Conservation (phyloP, 2,113 vertebrate genomes). For the Halichoerus grypus region DNA sequence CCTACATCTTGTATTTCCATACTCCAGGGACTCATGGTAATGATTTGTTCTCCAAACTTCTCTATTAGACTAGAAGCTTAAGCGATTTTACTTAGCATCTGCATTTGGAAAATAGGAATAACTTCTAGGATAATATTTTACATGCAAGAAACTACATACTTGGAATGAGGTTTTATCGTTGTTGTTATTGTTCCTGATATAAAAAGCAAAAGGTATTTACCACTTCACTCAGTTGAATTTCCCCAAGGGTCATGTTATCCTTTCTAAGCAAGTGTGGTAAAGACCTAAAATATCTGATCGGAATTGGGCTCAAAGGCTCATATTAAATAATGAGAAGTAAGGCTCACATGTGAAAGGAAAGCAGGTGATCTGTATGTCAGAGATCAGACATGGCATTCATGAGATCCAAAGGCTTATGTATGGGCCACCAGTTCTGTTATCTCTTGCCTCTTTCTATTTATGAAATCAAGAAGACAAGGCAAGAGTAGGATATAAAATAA, state of each 20-base stretch:
- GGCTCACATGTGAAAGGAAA: neutral
- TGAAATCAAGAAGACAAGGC: neutral
- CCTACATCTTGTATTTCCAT: neutral
- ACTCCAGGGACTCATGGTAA: neutral
- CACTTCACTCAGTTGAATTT: neutral
- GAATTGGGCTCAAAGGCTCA: slow-evolving; percentile 19
- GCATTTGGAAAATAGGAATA: neutral
- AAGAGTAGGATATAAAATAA: neutral
- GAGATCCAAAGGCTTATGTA: neutral
- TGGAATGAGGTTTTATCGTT: neutral
- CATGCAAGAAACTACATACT: neutral
- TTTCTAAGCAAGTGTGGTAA: neutral
- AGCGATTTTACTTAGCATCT: neutral
- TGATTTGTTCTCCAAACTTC: neutral
- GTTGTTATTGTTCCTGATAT: neutral
- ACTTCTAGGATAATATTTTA: neutral
- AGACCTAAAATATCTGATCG: neutral
- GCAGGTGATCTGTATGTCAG: neutral
- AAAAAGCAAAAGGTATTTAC: slow-evolving; percentile 16
- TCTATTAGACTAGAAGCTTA: neutral
- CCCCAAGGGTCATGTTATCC: neutral
- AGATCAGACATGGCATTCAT: slow-evolving; percentile 12
- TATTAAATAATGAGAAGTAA: slow-evolving; percentile 25
- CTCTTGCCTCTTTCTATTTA: neutral
- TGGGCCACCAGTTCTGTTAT: neutral